Base-by-base conservation (phyloP, 2,797 vertebrate species). In the Kryptopterus vitreolus region DNA sequence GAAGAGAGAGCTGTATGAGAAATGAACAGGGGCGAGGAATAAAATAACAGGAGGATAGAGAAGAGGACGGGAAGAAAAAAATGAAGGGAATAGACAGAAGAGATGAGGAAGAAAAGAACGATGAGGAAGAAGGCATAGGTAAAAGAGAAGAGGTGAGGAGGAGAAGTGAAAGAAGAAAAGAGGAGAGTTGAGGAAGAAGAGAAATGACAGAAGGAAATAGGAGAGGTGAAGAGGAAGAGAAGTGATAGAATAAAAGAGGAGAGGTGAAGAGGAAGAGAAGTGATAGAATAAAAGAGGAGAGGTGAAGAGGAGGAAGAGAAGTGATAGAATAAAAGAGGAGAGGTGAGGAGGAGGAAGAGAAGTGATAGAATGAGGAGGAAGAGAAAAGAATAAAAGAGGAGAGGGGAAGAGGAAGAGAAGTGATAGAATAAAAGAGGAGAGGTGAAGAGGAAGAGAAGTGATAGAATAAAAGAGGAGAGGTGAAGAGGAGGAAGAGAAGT, bases 41-140 rank as follows among this genome's bases (percentile, higher is more conserved):
- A 35, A 24, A 22, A 15, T 46, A 16, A n/a, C 33, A 3, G 16
- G 29, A 63, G 61, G 31, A 20, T 20, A 9, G 31, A 16, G 8
- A 43, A 43, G 38, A 43, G 38, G 38, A n/a, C 38, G 10, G 38
- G 6, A 43, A 43, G 38, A 43, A 43, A 43, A 43, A n/a, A n/a
- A n/a, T n/a, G 38, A 26, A 20, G 18, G 79, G 72, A 82, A 77
- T 63, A 85, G 13, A 31, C 22, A 85, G 13, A 31, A 55, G 53
- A 55, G 15, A 15, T 2, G 8, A 61, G 4, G 24, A 61, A 5
- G 24, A 26, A 43, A 55, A 16, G 20, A 78, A 62, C n/a, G n/a
- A n/a, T n/a, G n/a, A n/a, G n/a, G n/a, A 74, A 52, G 22, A 58
- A 12, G 6, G 13, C 4, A 26, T 3, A 13, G 38, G n/a, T n/a